phyloP scores from a whole-genome alignment of 2,113 vertebrate species.

The Lonchura striata region DNA sequence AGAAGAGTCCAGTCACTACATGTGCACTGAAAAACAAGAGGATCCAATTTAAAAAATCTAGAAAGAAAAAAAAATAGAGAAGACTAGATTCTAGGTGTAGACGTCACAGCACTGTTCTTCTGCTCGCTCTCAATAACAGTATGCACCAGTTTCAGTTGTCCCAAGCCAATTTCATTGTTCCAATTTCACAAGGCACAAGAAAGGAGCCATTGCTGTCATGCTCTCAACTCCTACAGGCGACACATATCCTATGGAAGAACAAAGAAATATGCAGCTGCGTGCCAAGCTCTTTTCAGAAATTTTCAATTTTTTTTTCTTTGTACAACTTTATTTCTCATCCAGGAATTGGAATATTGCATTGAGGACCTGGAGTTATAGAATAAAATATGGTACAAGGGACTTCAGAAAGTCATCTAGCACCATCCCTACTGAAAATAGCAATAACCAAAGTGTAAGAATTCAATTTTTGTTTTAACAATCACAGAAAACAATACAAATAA shows the following conservation, averaged over 20 bases:
- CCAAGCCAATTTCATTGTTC: neutral
- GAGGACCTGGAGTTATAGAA: neutral
- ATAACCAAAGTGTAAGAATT: neutral
- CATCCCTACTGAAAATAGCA: neutral
- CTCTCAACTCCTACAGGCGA: fast-evolving
- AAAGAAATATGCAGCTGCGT: neutral
- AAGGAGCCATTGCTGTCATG: neutral
- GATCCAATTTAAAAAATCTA: neutral
- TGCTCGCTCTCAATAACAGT: neutral
- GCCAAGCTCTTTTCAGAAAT: neutral
- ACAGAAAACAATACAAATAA: neutral
- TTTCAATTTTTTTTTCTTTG: neutral
- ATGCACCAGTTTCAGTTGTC: neutral
- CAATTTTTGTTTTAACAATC: neutral
- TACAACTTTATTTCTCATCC: neutral
- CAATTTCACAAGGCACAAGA: neutral
- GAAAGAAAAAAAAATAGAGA: neutral
- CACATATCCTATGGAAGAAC: neutral
- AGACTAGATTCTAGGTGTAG: neutral
- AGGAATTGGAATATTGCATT: neutral
- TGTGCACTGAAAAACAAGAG: neutral
- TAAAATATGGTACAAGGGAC: neutral
- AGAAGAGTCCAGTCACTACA: neutral
- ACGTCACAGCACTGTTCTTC: neutral
- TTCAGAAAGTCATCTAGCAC: neutral